Base-by-base conservation (phyloP, 2,797 vertebrate genomes). In the Chiropotes sagulatus region DNA sequence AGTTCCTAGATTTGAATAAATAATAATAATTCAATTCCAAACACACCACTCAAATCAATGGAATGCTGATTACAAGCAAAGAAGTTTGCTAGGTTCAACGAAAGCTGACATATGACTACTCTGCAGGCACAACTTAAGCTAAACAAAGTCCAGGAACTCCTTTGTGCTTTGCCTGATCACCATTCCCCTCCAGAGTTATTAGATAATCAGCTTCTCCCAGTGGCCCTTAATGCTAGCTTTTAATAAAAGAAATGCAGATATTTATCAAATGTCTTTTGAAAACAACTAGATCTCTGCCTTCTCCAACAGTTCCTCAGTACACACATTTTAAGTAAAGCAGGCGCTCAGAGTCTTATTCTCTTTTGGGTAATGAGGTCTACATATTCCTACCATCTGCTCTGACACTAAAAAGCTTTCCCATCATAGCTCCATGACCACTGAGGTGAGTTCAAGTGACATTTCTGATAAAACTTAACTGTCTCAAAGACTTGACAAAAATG, bases 201-300 rank as follows among this genome's bases (percentile, higher is more conserved):
- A 52, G 20, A 15, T 12, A 96, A 93, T 41, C 39, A 93, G 93
- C 52, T 95, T 82, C 28, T 90, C 19, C 85, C 50, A 30, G 26
- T 13, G 61, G 72, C 30, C 57, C 30, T 96, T 93, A 88, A 93
- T 39, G 64, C 15, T 79, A 93, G 33, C 22, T 61, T 89, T 96
- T 83, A 72, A 52, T 82, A 41, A 52, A 57, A 82, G 81, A 94
- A 28, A 94, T 28, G 33, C 17, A 91, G 39, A 22, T 26, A 48
- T 64, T 92, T 88, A 86, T 64, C 73, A 85, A 85, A 95, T 12
- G 90, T 39, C 46, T 93, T 96, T 19, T 82, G 61, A 90, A 92
- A 97, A 48, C 17, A 78, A 73, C 14, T 33, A 93, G 39, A 86
- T 17, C 41, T 95, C 48, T 33, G 57, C n/a, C 81, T 94, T 91